Percentiles rank a stretch among this genome's conserved stretches.
phyloP scores from a whole-genome alignment of 1,140 invertebrate genomes.

The Theocolax elegans region DNA sequence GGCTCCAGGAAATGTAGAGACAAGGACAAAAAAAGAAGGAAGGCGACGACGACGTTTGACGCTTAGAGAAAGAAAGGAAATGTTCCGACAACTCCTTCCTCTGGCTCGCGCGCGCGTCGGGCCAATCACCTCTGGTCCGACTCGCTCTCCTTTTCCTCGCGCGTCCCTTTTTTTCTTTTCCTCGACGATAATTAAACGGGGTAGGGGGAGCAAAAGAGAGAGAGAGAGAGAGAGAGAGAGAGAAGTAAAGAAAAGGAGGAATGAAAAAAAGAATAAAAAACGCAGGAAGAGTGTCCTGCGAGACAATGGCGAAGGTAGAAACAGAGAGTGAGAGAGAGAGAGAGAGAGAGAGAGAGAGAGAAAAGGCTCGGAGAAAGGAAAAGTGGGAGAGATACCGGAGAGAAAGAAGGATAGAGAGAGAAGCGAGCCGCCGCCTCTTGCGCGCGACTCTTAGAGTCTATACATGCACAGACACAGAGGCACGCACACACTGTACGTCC shows the following conservation, averaged over 20 bases:
- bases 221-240: conserved; percentile 7
- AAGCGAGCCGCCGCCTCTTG: conserved; percentile 33
- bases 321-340: neutral
- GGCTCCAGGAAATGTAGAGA: neutral
- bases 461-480: too few relatives aligned
- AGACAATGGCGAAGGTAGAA: neutral
- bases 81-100: conserved; percentile 24
- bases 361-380: neutral
- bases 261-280: too few relatives aligned
- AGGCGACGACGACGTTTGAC: neutral
- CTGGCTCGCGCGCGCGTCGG: neutral
- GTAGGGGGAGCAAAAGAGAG: neutral
- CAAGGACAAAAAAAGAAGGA: neutral
- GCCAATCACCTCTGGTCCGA: conserved; percentile 16
- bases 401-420: conserved; percentile 16
- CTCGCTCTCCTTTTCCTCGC: neutral
- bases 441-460: neutral
- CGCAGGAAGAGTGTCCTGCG: too few relatives aligned
- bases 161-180: neutral
- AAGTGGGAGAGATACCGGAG: neutral
- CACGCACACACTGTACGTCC: too few relatives aligned
- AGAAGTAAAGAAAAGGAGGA: conserved; percentile 1
- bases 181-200: conserved; percentile 2
- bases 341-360: neutral
- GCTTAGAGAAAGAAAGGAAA: too few relatives aligned